Evolutionary conservation across 2,113 vertebrate species (phyloP).

Genomic region (Pangasianodon hypophthalmus): DNA sequence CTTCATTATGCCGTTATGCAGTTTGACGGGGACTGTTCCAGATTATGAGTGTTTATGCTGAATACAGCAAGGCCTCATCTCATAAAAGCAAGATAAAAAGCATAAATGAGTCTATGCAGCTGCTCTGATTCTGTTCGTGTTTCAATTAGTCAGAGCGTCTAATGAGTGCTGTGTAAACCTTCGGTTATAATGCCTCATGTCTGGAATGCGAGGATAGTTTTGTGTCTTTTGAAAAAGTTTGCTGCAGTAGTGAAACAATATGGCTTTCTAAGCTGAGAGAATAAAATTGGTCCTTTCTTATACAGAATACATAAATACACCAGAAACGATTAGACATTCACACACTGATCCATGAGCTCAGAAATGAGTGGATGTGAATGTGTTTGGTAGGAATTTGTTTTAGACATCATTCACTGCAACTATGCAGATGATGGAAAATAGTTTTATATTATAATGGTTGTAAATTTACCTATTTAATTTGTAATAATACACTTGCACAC

Average conservation of each 20-base stretch:
- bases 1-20: not conserved
- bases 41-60: not conserved
- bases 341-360: not conserved
- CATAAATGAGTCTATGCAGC: not conserved
- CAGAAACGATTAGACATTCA: conserved; percentile 34
- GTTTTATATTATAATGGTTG: not conserved
- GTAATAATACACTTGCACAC: conserved; percentile 4
- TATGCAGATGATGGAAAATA: conserved; percentile 10
- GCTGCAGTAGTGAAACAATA: conserved; percentile 14
- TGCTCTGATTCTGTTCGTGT: not conserved
- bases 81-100: not conserved
- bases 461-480: conserved; percentile 8
- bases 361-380: not conserved
- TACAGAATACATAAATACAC: conserved; percentile 17
- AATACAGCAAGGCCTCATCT: not conserved
- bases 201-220: conserved; percentile 2
- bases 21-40: not conserved
- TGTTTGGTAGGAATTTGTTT: not conserved
- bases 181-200: not conserved
- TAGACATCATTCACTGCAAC: not conserved
- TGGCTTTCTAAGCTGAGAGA: not conserved
- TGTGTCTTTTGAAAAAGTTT: conserved; percentile 5
- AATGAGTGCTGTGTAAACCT: not conserved
- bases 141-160: not conserved
- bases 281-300: not conserved